These are phyloP conservation scores for Ormia ochracea DNA, from an alignment of 2,888 invertebrate genomes.

Conservation along the genomic window DNA sequence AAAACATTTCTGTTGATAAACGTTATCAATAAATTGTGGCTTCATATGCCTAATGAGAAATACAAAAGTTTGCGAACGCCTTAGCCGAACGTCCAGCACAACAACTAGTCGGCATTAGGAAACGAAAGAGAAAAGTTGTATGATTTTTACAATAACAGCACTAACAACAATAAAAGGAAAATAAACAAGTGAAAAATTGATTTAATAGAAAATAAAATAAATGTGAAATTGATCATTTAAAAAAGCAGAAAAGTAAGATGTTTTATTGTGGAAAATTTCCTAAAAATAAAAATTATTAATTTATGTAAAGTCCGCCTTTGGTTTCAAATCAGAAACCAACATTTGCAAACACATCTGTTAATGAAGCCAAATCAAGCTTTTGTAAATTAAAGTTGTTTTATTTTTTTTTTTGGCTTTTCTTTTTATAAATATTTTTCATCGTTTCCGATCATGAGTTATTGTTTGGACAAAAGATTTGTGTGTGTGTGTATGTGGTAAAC, in stretches of 20 bases:
- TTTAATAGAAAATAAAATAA: neutral
- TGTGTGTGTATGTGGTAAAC: neutral
- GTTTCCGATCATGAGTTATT: conserved; percentile 38
- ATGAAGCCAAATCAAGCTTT: neutral
- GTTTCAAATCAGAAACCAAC: neutral
- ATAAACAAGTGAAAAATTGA: too few relatives aligned
- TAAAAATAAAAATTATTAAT: neutral
- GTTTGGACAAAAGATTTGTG: neutral
- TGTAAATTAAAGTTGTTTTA: neutral
- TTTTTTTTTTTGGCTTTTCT: neutral
- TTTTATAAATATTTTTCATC: neutral
- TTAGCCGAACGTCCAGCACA: conserved; percentile 40
- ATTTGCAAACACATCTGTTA: neutral
- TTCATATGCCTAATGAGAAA: conserved; percentile 43
- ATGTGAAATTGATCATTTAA: neutral
- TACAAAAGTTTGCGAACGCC: conserved; percentile 34
- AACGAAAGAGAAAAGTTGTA: conserved; percentile 70
- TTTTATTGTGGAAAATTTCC: neutral
- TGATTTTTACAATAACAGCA: conserved; percentile 28
- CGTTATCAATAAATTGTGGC: conserved; percentile 53
- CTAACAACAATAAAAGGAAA: too few relatives aligned
- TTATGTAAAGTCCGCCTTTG: neutral
- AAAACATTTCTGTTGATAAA: conserved; percentile 50
- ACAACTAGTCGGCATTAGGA: conserved; percentile 70
- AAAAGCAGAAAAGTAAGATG: neutral